Evolutionary conservation across 2,888 invertebrate species (phyloP), one percentile per base, ranked within the genome.

Genomic region (Hydrotaea cyrtoneurina): DNA sequence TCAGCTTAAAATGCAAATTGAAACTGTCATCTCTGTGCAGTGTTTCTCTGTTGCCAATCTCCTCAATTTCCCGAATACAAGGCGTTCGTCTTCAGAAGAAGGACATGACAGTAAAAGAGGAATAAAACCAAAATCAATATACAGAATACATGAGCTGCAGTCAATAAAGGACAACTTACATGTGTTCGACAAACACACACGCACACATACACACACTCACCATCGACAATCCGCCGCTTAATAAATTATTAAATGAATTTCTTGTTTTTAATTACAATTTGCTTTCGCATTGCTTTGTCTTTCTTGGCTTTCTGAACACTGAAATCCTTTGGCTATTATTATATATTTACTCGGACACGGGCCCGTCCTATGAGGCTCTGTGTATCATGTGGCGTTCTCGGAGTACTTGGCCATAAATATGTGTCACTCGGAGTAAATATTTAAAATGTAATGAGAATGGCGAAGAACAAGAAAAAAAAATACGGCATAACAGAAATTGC

Each of bases 101-200:
- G n/a, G 10, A n/a, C 50, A 13, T n/a, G 50, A 15, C 50, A 50
- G 13, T 50, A 13, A n/a, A 50, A 2, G 2, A 13, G 1, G 50
- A 50, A 13, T 50, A 50, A 50, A 1, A 50, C n/a, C 50, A 21
- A 53, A 55, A 21, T 19, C 55, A 55, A 59, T 59, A 23, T 26
- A 31, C 5, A 15, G 59, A 11, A 59, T 1, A 23, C 26, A 26
- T 0, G 15, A 59, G 26, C 4, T 13, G 74, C 73, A 83, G 80
- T 80, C 80, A 74, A 83, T 83, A 78, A 80, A 80, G 69, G 64
- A 80, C 69, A 74, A 80, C 80, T 83, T 78, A 84, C 71, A 78
- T 46, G 55, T 71, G 69, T 50, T 55, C 17, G 7, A 8, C 10
- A 17, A 26, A 57, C 5, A 53, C 31, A n/a, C n/a, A n/a, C 3